A percentile compares a stretch with the other conserved stretches of the same genome.
Conservation (phyloP, 2,888 invertebrate genomes). For the Mesochorus sp. region DNA sequence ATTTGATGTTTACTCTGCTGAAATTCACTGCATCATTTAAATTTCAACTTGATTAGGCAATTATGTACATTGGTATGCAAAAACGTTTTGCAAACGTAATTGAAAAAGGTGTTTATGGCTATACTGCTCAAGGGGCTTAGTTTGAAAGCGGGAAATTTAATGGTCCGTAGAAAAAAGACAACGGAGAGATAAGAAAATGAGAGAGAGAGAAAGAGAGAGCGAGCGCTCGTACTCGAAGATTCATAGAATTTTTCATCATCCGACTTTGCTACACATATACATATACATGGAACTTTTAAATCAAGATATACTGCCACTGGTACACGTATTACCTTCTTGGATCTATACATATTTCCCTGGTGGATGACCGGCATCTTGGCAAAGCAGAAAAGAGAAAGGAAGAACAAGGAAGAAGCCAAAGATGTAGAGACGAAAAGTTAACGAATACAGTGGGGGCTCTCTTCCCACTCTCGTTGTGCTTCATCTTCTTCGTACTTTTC, state of each 20-base stretch:
- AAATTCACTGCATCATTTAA: no score
- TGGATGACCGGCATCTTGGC: constrained; percentile 46
- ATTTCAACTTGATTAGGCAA: no score
- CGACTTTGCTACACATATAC: constrained; percentile 17
- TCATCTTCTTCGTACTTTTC: constrained; percentile 34
- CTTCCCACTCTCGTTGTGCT: constrained; percentile 15
- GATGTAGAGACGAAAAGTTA: constrained; percentile 47
- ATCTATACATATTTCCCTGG: constrained; percentile 58
- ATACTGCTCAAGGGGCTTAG: no score
- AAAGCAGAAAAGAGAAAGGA: neutral
- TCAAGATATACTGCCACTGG: constrained; percentile 44
- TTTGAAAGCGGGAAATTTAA: neutral
- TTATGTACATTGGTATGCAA: no score
- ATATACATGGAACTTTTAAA: constrained; percentile 29
- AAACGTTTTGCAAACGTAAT: no score
- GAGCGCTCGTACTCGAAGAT: constrained; percentile 50
- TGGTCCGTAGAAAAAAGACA: neutral
- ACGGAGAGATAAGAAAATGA: neutral
- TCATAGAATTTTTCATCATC: constrained; percentile 62
- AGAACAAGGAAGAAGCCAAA: neutral
- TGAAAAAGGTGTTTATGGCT: no score
- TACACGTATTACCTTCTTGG: constrained; percentile 34
- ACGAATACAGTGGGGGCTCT: constrained; percentile 41
- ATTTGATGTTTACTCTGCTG: no score
- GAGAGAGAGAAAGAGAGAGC: neutral